phyloP scores from a whole-genome alignment of 2,113 vertebrate species.

The Phylloscopus trochiloides region DNA sequence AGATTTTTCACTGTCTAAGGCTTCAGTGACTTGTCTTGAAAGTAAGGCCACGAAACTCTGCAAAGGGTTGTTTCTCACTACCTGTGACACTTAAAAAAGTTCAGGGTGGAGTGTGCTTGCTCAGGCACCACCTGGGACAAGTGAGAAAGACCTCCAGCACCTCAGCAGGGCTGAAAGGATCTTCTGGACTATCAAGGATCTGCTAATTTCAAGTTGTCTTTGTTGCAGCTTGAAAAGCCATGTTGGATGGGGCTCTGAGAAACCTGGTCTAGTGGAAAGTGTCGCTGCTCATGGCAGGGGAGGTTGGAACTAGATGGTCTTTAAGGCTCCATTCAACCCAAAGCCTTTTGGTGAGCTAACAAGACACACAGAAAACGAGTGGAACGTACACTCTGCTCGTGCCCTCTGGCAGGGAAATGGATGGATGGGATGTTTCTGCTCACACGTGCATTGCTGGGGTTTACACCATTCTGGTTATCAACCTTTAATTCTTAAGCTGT shows the following conservation, averaged over 20 bases:
- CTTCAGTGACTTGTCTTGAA: background rate
- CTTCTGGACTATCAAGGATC: fast-evolving
- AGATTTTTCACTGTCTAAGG: background rate
- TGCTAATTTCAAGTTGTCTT: background rate
- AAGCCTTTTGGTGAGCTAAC: background rate
- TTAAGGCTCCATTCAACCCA: background rate
- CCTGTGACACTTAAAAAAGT: background rate
- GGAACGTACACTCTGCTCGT: fast-evolving
- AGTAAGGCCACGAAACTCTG: background rate
- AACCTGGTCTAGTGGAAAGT: background rate
- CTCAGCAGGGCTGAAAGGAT: background rate
- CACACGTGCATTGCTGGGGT: background rate
- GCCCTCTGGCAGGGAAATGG: background rate
- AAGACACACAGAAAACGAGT: background rate
- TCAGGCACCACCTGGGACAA: background rate
- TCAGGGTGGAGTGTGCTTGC: background rate
- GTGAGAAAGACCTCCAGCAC: background rate
- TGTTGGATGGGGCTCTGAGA: background rate
- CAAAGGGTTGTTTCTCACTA: background rate
- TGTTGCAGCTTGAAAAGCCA: background rate
- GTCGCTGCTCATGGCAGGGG: no score
- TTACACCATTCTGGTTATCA: background rate
- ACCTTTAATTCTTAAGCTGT: background rate
- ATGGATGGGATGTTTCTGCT: background rate
- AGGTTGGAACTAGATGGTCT: background rate